Percentiles rank a stretch among this genome's conserved stretches.
phyloP scores from a whole-genome alignment of 2,888 invertebrate species.

The Drosophila quasianomalipes region DNA sequence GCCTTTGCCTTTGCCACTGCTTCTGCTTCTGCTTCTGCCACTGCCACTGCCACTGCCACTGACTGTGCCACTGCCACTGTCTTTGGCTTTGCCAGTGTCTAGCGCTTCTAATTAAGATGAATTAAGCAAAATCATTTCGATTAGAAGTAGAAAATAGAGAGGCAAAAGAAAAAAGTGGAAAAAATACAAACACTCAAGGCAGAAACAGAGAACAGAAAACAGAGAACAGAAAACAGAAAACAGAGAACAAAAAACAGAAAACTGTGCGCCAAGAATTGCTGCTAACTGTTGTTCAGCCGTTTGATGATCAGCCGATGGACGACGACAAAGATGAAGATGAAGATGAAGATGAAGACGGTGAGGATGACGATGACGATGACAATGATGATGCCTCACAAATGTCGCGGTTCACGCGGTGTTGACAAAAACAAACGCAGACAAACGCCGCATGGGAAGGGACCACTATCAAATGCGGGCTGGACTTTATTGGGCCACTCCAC shows the following conservation, averaged over 20 bases:
- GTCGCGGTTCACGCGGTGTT: slow-evolving; percentile 32
- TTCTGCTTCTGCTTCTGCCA: slow-evolving; percentile 11
- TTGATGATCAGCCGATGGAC: slow-evolving; percentile 76
- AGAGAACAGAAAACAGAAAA: neutral
- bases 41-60: slow-evolving; percentile 3
- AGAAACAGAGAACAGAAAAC: neutral
- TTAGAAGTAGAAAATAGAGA: slow-evolving; percentile 54
- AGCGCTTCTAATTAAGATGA: slow-evolving; percentile 82
- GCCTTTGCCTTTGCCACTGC: slow-evolving; percentile 15
- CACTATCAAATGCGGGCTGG: slow-evolving; percentile 20
- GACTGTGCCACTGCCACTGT: slow-evolving; percentile 17
- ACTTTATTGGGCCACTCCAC: neutral
- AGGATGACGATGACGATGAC: slow-evolving; percentile 23
- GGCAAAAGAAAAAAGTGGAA: neutral
- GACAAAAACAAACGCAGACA: slow-evolving; percentile 15
- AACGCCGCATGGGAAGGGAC: neutral
- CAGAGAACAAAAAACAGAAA: neutral
- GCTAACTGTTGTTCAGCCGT: slow-evolving; percentile 70
- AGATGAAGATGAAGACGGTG: neutral
- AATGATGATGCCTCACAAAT: slow-evolving; percentile 35
- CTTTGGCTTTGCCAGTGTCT: slow-evolving; percentile 24
- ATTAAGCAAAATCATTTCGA: slow-evolving; percentile 82
- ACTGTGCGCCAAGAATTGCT: slow-evolving; percentile 19
- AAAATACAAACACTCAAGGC: neutral
- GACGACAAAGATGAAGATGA: slow-evolving; percentile 1